Percentiles rank a stretch among this genome's conserved stretches.
phyloP scores from a whole-genome alignment of 30 jellyfish, hydroid and myxozoan genomes.

The Phacellophora camtschatica region DNA sequence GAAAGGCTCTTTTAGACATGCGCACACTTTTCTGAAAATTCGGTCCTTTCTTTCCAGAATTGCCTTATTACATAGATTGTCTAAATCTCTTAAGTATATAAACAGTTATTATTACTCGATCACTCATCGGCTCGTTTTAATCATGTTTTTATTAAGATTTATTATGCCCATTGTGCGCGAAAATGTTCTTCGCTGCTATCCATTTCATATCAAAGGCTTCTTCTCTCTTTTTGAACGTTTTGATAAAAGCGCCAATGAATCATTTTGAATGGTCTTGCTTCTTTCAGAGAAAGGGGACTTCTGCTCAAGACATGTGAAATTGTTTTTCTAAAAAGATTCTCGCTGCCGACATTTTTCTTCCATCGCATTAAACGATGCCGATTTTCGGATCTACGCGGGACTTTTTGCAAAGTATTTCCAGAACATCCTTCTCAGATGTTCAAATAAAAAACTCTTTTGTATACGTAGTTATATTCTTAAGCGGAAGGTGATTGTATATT shows the following conservation, averaged over 20 bases:
- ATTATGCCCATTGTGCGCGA: constrained; percentile 47
- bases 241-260: constrained; percentile 76
- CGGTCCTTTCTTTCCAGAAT: constrained; percentile 32
- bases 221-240: constrained; percentile 48
- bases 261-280: constrained; percentile 37
- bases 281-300: constrained; percentile 27
- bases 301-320: constrained; percentile 65
- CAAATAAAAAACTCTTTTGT: too few species aligned
- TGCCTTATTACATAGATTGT: constrained; percentile 67
- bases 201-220: constrained; percentile 38
- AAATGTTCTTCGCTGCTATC: constrained; percentile 60
- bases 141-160: constrained; percentile 69
- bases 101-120: constrained; percentile 65
- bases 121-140: constrained; percentile 66
- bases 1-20: constrained; percentile 48
- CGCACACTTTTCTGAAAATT: constrained; percentile 56
- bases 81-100: constrained; percentile 69
- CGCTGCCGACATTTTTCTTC: constrained; percentile 30
- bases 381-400: constrained; percentile 11
- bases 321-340: constrained; percentile 22
- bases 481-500: too few species aligned
- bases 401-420: too few species aligned
- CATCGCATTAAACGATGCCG: constrained; percentile 59
- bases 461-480: too few species aligned
- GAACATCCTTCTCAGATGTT: too few species aligned